phyloP scores from a whole-genome alignment of 2,113 vertebrate species.

The Uria aalge region DNA sequence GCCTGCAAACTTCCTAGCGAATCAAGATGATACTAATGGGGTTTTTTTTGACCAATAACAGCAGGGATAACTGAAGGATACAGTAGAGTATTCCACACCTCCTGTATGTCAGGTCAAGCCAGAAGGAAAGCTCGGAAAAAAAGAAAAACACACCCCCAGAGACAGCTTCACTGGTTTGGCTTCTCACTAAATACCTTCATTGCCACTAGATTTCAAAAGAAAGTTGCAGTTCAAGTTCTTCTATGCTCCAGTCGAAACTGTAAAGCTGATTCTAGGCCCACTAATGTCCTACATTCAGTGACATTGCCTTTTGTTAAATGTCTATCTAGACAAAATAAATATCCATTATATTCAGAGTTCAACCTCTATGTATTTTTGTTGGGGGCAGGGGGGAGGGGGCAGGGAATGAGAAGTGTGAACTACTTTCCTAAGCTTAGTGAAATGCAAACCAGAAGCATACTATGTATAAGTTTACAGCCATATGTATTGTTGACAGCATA shows the following conservation, averaged over 20 bases:
- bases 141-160: not conserved
- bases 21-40: not conserved
- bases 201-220: not conserved
- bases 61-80: not conserved
- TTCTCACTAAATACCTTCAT: fast-evolving
- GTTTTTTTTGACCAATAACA: not conserved
- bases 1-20: not conserved
- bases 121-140: not conserved
- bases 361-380: no score
- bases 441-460: not conserved
- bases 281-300: fast-evolving
- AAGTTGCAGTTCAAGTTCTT: not conserved
- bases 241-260: not conserved
- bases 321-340: not conserved
- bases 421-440: not conserved
- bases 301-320: not conserved
- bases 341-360: not conserved
- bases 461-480: not conserved
- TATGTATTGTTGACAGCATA: not conserved
- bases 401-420: not conserved
- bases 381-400: fast-evolving
- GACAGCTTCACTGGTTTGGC: not conserved
- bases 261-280: not conserved
- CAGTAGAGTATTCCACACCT: not conserved
- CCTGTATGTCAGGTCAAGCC: not conserved